phyloP scores from a whole-genome alignment of 2,113 vertebrate species.

The Ptilorrhoa leucosticta region DNA sequence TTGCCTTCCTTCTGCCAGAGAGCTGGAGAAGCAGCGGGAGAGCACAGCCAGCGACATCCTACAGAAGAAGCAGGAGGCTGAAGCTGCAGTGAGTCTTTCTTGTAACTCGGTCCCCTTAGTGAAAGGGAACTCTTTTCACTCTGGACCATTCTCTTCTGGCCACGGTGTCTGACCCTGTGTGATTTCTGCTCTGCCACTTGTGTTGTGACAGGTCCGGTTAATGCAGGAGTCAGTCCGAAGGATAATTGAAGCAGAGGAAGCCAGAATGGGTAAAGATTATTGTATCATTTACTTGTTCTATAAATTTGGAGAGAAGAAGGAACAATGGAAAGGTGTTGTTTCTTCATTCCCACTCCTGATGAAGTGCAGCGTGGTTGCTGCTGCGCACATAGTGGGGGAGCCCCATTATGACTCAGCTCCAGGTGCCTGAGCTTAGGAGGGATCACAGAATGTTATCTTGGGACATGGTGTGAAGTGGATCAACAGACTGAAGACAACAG shows the following conservation, averaged over 20 bases:
- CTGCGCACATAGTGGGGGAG: accelerated
- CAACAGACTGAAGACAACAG: neutral
- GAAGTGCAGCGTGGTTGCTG: neutral
- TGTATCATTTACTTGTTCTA: neutral
- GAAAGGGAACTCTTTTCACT: neutral
- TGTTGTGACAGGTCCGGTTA: constrained; percentile 82
- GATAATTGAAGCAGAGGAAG: constrained; percentile 94
- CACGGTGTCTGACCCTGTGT: neutral
- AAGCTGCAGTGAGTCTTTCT: constrained; percentile 86
- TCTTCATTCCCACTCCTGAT: neutral
- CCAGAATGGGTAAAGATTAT: constrained; percentile 86
- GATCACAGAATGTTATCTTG: neutral
- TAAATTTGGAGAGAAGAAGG: neutral
- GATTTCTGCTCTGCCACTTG: neutral
- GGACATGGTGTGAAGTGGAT: neutral
- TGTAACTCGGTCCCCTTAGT: neutral
- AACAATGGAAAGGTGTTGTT: neutral
- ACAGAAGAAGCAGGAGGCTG: constrained; percentile 93
- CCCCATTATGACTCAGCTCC: neutral
- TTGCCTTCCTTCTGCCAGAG: constrained; percentile 71
- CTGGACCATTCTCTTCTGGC: neutral
- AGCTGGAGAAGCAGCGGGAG: constrained; percentile 92
- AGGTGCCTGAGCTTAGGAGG: neutral
- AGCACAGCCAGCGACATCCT: constrained; percentile 84
- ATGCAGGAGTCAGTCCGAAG: constrained; percentile 98